Conservation (phyloP, 2,797 vertebrate species). For the Apodemus agrarius region DNA sequence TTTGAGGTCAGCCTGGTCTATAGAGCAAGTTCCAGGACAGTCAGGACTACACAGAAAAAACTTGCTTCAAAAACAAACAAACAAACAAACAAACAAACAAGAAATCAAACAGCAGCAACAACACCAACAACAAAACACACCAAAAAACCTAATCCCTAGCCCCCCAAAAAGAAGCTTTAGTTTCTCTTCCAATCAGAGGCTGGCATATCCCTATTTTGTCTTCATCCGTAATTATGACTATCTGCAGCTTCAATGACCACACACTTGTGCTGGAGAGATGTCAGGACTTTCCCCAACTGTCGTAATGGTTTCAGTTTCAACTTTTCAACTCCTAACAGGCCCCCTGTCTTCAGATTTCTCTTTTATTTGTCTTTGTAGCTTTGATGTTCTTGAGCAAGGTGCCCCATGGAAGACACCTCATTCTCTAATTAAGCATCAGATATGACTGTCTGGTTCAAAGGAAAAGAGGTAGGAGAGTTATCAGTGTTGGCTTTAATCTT, state of each 20-base stretch:
- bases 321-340: background rate
- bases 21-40: background rate
- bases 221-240: background rate
- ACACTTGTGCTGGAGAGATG: background rate
- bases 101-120: no score
- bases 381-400: background rate
- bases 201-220: background rate
- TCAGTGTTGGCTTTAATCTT: background rate
- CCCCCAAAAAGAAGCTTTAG: background rate
- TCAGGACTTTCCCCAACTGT: background rate
- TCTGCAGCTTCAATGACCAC: background rate
- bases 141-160: background rate
- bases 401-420: background rate
- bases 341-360: background rate
- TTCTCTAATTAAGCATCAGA: background rate
- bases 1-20: background rate
- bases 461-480: background rate
- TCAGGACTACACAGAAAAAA: background rate
- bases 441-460: background rate
- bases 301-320: background rate
- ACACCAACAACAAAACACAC: no score
- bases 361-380: background rate
- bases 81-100: background rate
- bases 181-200: background rate
- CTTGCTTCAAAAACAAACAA: background rate